Base-by-base conservation (phyloP, 2,888 invertebrate genomes). In the Sialis lutaria region DNA sequence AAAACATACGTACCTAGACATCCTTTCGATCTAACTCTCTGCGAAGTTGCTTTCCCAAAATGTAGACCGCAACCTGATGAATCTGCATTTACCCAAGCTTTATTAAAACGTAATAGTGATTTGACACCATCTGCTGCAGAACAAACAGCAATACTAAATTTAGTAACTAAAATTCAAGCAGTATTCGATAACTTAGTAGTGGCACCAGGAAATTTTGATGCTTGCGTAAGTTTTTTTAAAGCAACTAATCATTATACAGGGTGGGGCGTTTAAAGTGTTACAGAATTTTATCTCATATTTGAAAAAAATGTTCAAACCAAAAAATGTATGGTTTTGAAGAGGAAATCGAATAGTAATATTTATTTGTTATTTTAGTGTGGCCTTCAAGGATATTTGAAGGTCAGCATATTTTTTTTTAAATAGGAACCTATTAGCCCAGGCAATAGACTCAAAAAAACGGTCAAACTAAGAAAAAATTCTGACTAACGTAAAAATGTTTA, bases 111-210 rank as follows among this genome's bases (percentile, higher is more conserved):
- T 35, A 93, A 95, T 60, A 74, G 82, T 31, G 95, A 97, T 62
- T 73, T 98, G 49, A 89, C 90, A 43, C 96, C 96, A 0, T 79
- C 89, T 0, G 78, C 92, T 0, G 76, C 81, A 2, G 96, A 97
- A 58, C 92, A 95, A 65, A 84, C 92, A 0, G 83, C 92, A 0
- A 86, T 97, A 46, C 76, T 90, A 33, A 92, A 90, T 65, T 74
- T 98, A 12, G 90, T 96, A 33, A 91, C 92, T 1, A 93, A 95
- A 66, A 79, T 97, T n/a, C 92, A 93, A 62, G 81, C 83, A 1
- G 91, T 93, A 31, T 69, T 97, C 47, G 97, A 97, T 61, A 93
- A 90, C 62, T 68, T 97, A 13, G 90, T 96, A 8, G 87, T 96
- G 0, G 87, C 92, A 0, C 95, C 96, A 0, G 92, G 90, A 32